phyloP scores from a whole-genome alignment of 2,113 vertebrate genomes.

The Ceyx margarethae region DNA sequence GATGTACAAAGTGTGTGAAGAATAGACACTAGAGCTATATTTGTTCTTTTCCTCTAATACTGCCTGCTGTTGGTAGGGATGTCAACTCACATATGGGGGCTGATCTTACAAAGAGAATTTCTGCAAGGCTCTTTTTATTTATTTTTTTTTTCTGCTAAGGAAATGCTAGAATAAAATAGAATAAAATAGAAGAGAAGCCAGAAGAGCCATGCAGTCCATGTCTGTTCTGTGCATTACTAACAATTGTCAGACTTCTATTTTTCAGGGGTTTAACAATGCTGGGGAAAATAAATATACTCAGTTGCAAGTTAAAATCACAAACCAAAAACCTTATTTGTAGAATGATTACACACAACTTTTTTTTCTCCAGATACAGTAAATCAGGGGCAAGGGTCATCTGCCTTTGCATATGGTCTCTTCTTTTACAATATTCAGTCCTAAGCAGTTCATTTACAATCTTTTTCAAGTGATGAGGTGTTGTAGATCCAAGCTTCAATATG shows the following conservation, averaged over 20 bases:
- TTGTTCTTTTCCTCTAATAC: neutral
- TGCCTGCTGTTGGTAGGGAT: neutral
- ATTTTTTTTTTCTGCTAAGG: neutral
- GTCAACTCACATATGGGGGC: neutral
- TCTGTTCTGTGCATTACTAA: neutral
- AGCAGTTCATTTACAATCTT: neutral
- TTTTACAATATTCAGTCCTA: neutral
- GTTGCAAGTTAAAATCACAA: neutral
- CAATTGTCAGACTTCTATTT: neutral
- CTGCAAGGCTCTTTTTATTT: neutral
- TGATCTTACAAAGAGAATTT: neutral
- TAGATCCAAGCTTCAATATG: neutral
- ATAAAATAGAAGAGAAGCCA: neutral
- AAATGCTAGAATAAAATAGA: neutral
- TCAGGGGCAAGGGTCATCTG: fast-evolving
- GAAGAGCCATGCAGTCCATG: neutral
- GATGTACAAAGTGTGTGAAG: neutral
- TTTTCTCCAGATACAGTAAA: neutral
- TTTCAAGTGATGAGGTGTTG: neutral
- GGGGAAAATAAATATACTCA: neutral
- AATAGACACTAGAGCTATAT: neutral
- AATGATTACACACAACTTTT: fast-evolving
- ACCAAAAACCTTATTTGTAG: neutral
- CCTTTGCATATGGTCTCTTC: neutral
- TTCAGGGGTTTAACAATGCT: neutral